These are phyloP conservation scores for Cremastobaeus sp. DNA, from an alignment of 2,888 invertebrate species.

Conservation along the genomic window DNA sequence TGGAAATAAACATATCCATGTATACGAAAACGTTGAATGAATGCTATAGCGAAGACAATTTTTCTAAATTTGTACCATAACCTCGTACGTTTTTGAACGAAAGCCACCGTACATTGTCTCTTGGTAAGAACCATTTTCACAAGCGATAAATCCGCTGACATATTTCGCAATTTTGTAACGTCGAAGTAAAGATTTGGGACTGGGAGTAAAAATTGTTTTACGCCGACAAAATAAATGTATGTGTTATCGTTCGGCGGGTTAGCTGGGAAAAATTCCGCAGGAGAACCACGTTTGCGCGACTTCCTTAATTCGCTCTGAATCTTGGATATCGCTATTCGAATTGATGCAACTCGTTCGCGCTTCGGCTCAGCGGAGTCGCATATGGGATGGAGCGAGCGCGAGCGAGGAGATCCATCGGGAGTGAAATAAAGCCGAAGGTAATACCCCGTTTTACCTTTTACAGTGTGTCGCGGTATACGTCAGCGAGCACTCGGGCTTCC, in stretches of 20 bases:
- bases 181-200: constrained; percentile 29
- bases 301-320: constrained; percentile 47
- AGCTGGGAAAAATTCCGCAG: constrained; percentile 28
- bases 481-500: constrained; percentile 39
- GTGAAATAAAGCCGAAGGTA: constrained; percentile 56
- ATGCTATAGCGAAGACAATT: background rate
- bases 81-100: background rate
- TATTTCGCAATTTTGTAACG: constrained; percentile 15
- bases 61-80: background rate
- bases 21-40: no score
- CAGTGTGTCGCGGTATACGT: constrained; percentile 41
- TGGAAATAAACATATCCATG: no score
- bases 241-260: constrained; percentile 22
- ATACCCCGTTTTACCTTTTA: constrained; percentile 51
- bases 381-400: constrained; percentile 22
- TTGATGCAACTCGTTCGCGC: constrained; percentile 50
- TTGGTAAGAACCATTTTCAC: constrained; percentile 1
- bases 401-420: constrained; percentile 19
- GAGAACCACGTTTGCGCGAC: constrained; percentile 34
- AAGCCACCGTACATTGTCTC: constrained; percentile 1
- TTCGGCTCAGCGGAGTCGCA: constrained; percentile 43
- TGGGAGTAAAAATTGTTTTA: constrained; percentile 39
- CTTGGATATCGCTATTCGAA: constrained; percentile 53
- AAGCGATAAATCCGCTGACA: constrained; percentile 12
- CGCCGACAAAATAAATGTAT: constrained; percentile 29